phyloP scores from a whole-genome alignment of 2,113 vertebrate genomes.

The Phainopepla nitens region DNA sequence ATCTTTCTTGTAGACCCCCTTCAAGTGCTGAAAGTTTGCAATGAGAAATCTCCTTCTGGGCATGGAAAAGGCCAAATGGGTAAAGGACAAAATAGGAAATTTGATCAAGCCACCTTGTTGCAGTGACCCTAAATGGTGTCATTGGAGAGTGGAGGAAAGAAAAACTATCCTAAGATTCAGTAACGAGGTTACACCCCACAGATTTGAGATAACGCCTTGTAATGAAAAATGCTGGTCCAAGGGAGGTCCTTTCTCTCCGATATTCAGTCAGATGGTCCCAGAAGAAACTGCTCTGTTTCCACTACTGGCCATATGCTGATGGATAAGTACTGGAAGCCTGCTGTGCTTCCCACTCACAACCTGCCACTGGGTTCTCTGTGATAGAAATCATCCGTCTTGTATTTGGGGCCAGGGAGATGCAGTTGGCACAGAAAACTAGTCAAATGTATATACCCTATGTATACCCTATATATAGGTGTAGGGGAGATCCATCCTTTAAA shows the following conservation, averaged over 20 bases:
- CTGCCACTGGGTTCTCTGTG: neutral
- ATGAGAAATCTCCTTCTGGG: neutral
- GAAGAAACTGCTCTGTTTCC: neutral
- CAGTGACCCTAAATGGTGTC: neutral
- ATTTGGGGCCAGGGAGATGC: accelerated
- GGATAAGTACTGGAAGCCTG: neutral
- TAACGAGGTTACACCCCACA: neutral
- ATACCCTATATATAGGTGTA: neutral
- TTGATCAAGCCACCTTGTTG: neutral
- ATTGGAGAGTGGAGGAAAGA: neutral
- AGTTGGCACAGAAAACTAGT: neutral
- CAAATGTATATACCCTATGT: neutral
- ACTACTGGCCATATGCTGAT: neutral
- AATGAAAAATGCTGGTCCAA: neutral
- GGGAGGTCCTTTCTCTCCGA: neutral
- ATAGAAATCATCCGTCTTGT: neutral
- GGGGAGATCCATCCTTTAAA: neutral
- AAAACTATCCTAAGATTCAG: neutral
- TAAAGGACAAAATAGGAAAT: neutral
- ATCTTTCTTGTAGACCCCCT: neutral
- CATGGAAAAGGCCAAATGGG: neutral
- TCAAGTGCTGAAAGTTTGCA: neutral
- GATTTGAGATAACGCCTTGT: neutral
- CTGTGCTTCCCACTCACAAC: neutral
- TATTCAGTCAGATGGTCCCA: neutral